phyloP scores from a whole-genome alignment of 2,113 vertebrate species.

The Sinocyclocheilus anophthalmus region DNA sequence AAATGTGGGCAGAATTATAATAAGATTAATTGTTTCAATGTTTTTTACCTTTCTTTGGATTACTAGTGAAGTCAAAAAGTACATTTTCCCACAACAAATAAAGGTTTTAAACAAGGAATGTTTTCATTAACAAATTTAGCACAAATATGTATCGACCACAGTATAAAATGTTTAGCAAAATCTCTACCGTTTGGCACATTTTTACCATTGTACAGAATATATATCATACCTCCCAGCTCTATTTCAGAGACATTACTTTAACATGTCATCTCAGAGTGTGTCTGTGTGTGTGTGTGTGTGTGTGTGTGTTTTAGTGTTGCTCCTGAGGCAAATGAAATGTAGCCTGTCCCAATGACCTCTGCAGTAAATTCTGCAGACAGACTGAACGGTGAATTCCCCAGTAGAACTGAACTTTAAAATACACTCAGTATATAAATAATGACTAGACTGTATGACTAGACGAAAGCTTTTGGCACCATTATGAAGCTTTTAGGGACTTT shows the following conservation, averaged over 20 bases:
- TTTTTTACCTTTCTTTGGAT: background rate
- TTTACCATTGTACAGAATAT: background rate
- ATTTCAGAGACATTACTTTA: background rate
- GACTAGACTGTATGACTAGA: background rate
- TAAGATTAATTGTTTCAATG: background rate
- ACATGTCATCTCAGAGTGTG: background rate
- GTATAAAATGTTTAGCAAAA: background rate
- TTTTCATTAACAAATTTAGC: background rate
- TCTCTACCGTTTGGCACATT: background rate
- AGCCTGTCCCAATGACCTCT: conserved; percentile 47
- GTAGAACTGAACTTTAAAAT: conserved; percentile 24
- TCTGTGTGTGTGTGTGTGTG: background rate
- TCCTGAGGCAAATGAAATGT: conserved; percentile 44
- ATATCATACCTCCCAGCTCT: background rate
- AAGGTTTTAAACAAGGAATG: background rate
- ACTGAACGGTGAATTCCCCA: conserved; percentile 2
- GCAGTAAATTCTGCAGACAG: conserved; percentile 39
- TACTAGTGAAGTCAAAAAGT: background rate
- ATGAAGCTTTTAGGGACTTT: conserved; percentile 36
- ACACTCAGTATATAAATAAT: conserved; percentile 35
- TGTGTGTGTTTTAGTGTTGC: conserved; percentile 12
- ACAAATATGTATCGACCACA: background rate
- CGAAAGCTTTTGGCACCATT: conserved; percentile 21
- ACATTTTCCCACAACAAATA: background rate
- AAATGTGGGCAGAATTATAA: background rate